phyloP scores from a whole-genome alignment of 2,113 vertebrate species.

The Ammodytes dubius region DNA sequence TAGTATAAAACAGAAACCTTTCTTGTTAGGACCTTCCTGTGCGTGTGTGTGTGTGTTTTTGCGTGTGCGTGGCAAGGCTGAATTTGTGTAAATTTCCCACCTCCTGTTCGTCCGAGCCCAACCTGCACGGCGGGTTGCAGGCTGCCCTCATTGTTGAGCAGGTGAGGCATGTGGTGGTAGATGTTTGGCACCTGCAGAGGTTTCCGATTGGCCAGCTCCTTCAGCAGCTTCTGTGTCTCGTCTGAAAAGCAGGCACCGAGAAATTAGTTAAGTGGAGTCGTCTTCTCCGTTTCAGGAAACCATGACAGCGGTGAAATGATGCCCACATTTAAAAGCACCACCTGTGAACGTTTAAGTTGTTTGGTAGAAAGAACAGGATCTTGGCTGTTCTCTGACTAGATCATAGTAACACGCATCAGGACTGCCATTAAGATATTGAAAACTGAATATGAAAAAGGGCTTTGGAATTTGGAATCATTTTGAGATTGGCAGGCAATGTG shows the following conservation, averaged over 20 bases:
- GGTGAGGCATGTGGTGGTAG: conserved; percentile 99
- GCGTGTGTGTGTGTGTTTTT: background rate
- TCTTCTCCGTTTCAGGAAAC: background rate
- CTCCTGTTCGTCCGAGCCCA: conserved; percentile 94
- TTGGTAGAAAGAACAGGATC: background rate
- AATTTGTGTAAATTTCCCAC: conserved; percentile 78
- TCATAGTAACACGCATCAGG: background rate
- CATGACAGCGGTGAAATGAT: background rate
- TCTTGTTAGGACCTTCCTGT: conserved; percentile 48
- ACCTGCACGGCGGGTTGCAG: conserved; percentile 96
- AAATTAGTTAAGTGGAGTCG: background rate
- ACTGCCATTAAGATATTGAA: background rate
- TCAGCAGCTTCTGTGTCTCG: conserved; percentile 95
- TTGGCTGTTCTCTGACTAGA: too few relatives aligned
- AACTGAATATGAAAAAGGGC: background rate
- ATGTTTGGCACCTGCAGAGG: conserved; percentile 98
- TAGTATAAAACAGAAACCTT: conserved; percentile 20
- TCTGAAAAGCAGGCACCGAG: conserved; percentile 81
- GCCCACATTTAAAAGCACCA: conserved; percentile 6
- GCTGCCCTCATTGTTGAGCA: conserved; percentile 96
- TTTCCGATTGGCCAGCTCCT: conserved; percentile 93
- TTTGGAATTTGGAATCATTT: background rate
- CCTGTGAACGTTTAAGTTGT: background rate
- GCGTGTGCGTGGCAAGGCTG: conserved; percentile 25
- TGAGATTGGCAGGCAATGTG: background rate